Percentiles rank a stretch among this genome's conserved stretches.
phyloP scores from a whole-genome alignment of 2,113 vertebrate genomes.

The Hydrochoerus hydrochaeris region DNA sequence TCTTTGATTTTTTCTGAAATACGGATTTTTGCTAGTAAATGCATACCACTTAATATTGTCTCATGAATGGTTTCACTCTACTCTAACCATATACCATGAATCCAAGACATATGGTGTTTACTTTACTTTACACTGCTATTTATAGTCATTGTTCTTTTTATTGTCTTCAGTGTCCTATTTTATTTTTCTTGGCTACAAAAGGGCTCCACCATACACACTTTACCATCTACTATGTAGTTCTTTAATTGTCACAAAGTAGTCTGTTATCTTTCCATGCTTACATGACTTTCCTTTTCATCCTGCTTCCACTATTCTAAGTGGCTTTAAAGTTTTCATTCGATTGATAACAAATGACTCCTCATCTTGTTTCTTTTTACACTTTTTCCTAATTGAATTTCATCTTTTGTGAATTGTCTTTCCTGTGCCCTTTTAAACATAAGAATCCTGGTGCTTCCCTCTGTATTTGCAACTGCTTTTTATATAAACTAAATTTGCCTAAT shows the following conservation, averaged over 20 bases:
- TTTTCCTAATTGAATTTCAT: not conserved
- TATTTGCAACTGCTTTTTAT: not conserved
- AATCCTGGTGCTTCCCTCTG: not conserved
- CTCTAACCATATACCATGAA: not conserved
- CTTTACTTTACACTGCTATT: not conserved
- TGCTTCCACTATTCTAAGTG: not conserved
- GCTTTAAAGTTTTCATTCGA: not conserved
- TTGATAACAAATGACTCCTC: not conserved
- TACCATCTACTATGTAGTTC: not conserved
- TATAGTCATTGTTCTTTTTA: not conserved
- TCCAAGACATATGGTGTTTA: not conserved
- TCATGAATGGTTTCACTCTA: not conserved
- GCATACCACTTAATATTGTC: not conserved
- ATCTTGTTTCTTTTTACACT: not conserved
- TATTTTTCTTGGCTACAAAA: not conserved
- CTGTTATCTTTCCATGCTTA: not conserved
- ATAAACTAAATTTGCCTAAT: not conserved
- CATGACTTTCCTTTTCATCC: not conserved
- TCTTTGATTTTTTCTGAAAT: not conserved
- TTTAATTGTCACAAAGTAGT: not conserved
- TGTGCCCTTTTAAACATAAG: not conserved
- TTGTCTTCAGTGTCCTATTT: not conserved
- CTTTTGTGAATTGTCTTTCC: not conserved
- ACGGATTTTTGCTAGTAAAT: not conserved
- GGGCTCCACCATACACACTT: fast-evolving